Evolutionary conservation across 2,797 vertebrate species (phyloP).

Genomic region (Pipistrellus pygmaeus): DNA sequence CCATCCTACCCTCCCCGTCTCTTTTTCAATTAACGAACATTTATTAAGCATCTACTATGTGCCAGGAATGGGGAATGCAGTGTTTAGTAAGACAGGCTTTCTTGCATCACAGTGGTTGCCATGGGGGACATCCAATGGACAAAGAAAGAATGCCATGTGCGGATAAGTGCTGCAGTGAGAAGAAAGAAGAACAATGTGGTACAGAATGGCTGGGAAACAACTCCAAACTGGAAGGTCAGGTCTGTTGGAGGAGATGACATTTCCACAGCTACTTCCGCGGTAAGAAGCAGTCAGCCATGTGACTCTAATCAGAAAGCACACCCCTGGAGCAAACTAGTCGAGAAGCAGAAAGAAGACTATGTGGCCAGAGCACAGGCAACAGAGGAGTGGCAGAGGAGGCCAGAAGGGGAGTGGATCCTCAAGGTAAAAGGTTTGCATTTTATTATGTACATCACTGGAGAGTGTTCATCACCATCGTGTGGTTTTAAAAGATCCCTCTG

Average conservation of each 20-base stretch:
- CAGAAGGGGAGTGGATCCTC: background rate
- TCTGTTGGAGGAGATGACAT: background rate
- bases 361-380: rapidly evolving
- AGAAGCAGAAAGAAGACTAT: background rate
- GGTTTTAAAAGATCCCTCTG: background rate
- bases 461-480: background rate
- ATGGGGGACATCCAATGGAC: background rate
- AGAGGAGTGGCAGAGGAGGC: background rate
- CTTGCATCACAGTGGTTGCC: background rate
- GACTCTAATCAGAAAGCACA: background rate
- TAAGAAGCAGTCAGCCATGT: background rate
- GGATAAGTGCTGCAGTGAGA: background rate
- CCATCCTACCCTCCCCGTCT: too few species aligned
- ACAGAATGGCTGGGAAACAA: background rate
- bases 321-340: background rate
- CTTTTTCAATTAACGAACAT: background rate
- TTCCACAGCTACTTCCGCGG: background rate
- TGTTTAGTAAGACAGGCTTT: background rate
- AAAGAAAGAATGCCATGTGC: background rate
- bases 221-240: background rate
- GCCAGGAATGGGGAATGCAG: background rate
- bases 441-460: background rate
- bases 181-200: background rate
- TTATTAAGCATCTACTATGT: background rate
- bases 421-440: background rate